These are phyloP conservation scores for Psilopsiagon aurifrons DNA, from an alignment of 2,113 vertebrate species.

Conservation along the genomic window DNA sequence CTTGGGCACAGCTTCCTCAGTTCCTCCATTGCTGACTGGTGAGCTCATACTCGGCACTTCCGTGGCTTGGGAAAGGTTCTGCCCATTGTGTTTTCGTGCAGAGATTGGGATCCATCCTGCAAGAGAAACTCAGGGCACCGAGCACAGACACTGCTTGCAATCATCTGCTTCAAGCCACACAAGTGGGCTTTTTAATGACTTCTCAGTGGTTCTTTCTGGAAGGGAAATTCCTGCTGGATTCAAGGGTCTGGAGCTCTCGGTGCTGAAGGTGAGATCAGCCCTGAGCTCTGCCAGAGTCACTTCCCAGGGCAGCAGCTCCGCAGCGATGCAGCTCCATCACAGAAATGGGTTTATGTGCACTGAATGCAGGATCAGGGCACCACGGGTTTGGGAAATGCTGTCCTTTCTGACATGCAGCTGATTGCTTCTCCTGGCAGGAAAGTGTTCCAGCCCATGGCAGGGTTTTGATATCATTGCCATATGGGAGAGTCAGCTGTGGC, in stretches of 20 bases:
- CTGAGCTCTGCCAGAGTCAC: background rate
- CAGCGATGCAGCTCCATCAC: background rate
- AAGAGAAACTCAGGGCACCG: fast-evolving
- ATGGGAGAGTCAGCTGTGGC: background rate
- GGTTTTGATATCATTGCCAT: background rate
- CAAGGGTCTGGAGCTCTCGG: background rate
- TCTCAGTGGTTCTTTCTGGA: background rate
- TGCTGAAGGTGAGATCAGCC: background rate
- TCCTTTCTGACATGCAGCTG: background rate
- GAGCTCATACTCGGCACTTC: background rate
- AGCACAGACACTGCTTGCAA: background rate
- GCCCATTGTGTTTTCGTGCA: background rate
- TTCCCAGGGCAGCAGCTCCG: background rate
- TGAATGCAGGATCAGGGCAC: background rate
- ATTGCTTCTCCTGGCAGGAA: background rate
- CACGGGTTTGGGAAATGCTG: background rate
- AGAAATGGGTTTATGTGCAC: background rate
- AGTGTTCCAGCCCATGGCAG: background rate
- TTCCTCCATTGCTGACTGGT: background rate
- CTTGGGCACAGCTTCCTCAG: background rate
- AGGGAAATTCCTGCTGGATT: background rate
- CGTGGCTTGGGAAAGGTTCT: background rate
- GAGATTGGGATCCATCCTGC: background rate
- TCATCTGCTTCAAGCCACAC: background rate
- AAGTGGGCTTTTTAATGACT: background rate